Evolutionary conservation across 2,888 invertebrate species (phyloP).

Genomic region (Criorhina ranunculi): DNA sequence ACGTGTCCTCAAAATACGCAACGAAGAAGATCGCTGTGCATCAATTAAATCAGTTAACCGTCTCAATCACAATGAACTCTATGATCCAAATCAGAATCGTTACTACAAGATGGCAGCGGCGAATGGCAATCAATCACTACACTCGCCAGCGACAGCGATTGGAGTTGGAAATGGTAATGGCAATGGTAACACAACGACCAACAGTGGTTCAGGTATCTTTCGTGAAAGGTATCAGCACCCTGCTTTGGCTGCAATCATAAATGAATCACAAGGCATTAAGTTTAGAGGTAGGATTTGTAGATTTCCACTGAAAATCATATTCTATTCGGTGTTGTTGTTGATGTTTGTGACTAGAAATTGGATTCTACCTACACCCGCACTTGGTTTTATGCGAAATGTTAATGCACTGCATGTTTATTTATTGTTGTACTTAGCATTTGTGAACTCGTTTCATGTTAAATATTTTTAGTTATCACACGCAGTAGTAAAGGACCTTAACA

Average conservation of each 20-base stretch:
- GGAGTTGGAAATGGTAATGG: constrained; percentile 78
- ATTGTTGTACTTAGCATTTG: not conserved
- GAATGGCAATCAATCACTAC: constrained; percentile 79
- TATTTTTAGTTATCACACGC: not conserved
- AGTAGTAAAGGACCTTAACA: too few relatives aligned
- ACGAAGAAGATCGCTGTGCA: constrained; percentile 83
- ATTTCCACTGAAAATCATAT: constrained; percentile 6
- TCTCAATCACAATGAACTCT: constrained; percentile 81
- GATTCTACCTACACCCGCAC: constrained; percentile 13
- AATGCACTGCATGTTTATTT: constrained; percentile 67
- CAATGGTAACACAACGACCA: constrained; percentile 78
- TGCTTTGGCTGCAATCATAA: constrained; percentile 84
- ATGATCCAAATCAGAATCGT: constrained; percentile 84
- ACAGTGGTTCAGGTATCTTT: constrained; percentile 82
- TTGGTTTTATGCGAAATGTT: constrained; percentile 29
- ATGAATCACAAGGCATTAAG: constrained; percentile 83
- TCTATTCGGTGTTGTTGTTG: constrained; percentile 81
- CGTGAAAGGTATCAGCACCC: constrained; percentile 84
- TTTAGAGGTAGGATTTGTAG: constrained; percentile 81
- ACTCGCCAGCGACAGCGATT: constrained; percentile 78
- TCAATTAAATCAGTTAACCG: constrained; percentile 82
- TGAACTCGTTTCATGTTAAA: not conserved
- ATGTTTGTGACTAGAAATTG: constrained; percentile 81
- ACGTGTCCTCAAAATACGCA: constrained; percentile 83
- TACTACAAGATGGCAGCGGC: constrained; percentile 80